Conservation (phyloP, 2,888 invertebrate species). For the Celastrina argiolus region DNA sequence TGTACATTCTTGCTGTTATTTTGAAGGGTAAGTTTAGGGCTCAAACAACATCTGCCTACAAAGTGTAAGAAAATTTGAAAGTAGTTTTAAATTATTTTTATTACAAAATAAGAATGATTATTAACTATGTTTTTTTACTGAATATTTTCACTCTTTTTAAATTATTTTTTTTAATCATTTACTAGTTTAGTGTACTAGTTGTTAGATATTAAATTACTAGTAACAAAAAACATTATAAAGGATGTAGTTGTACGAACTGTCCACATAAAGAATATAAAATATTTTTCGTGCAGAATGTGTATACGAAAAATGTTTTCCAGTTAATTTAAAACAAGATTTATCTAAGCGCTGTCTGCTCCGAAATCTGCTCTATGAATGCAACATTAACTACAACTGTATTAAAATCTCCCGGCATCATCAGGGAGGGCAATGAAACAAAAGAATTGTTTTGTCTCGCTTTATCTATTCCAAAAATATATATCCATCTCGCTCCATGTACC, state of each 20-base stretch:
- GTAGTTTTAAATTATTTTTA: not conserved
- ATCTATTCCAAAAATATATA: slow-evolving; percentile 47
- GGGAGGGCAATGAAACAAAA: slow-evolving; percentile 75
- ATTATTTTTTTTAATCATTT: too few species aligned
- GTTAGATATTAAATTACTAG: too few species aligned
- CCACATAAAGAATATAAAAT: not conserved
- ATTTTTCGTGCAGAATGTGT: not conserved
- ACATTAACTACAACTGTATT: slow-evolving; percentile 70
- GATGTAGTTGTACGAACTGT: not conserved
- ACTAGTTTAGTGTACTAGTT: too few species aligned
- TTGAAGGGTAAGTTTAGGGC: slow-evolving; percentile 8
- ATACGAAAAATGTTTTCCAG: not conserved
- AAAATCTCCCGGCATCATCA: slow-evolving; percentile 62
- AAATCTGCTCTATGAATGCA: slow-evolving; percentile 39
- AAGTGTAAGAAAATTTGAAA: not conserved
- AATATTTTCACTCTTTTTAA: too few species aligned
- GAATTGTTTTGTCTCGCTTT: slow-evolving; percentile 50
- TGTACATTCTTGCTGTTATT: slow-evolving; percentile 5
- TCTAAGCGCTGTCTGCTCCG: slow-evolving; percentile 26
- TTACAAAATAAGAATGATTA: too few species aligned
- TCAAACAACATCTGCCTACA: not conserved
- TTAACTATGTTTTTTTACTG: too few species aligned
- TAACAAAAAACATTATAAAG: too few species aligned
- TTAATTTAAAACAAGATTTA: slow-evolving; percentile 22
- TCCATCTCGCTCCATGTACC: slow-evolving; percentile 59